These are phyloP conservation scores for Scelioninae gen. 2 DNA, from an alignment of 2,888 invertebrate genomes.

Conservation along the genomic window DNA sequence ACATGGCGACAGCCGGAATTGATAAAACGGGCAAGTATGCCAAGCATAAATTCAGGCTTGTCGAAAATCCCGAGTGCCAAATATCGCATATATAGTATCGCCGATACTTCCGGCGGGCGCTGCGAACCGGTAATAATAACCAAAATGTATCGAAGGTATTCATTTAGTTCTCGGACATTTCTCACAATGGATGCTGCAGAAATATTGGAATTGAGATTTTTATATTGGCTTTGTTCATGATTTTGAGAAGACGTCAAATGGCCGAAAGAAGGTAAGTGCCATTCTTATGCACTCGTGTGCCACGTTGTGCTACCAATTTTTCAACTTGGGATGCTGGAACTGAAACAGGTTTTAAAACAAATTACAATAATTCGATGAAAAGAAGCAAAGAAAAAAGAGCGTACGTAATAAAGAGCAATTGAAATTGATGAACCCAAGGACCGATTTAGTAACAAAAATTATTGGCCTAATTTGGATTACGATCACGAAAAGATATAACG, in stretches of 20 bases:
- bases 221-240: conserved; percentile 36
- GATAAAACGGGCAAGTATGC: conserved; percentile 24
- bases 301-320: no score
- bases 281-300: no score
- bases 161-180: conserved; percentile 20
- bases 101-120: conserved; percentile 17
- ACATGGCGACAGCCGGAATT: conserved; percentile 35
- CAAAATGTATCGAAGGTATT: conserved; percentile 4
- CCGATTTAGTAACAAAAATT: no score
- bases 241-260: neutral
- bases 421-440: no score
- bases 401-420: no score
- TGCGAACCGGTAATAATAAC: conserved; percentile 23
- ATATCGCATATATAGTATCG: conserved; percentile 16
- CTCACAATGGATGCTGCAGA: conserved; percentile 4
- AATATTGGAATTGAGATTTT: conserved; percentile 3
- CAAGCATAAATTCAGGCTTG: conserved; percentile 23
- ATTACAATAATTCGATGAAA: no score
- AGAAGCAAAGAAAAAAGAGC: no score
- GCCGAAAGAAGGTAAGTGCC: conserved; percentile 2
- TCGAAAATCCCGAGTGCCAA: conserved; percentile 37
- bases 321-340: no score
- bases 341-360: no score
- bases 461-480: no score
- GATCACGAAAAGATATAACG: conserved; percentile 9